Evolutionary conservation across 2,888 invertebrate genomes (phyloP).

Genomic region (Silvanus unidentatus): DNA sequence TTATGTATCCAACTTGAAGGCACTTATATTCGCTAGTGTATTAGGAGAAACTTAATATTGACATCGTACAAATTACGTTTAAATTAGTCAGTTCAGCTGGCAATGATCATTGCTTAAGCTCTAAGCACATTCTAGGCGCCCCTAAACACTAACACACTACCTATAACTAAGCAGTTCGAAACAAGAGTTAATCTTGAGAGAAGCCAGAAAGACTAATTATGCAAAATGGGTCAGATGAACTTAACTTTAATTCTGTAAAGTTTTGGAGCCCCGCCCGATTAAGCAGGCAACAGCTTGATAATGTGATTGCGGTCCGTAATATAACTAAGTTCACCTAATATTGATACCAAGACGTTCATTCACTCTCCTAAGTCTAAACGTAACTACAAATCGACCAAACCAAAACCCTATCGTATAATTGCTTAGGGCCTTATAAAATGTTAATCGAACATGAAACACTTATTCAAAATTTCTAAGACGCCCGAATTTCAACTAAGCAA

Average conservation of each 20-base stretch:
- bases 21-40: no score
- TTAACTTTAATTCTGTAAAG: constrained; percentile 30
- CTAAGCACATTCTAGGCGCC: no score
- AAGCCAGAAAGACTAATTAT: constrained; percentile 33
- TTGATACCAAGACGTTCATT: constrained; percentile 16
- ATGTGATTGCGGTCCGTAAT: constrained; percentile 37
- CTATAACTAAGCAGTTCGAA: constrained; percentile 9
- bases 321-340: constrained; percentile 21
- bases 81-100: constrained; percentile 13
- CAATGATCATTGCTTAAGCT: constrained; percentile 7
- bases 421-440: no score
- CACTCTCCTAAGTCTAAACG: constrained; percentile 9
- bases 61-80: constrained; percentile 13
- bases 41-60: constrained; percentile 4
- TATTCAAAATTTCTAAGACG: no score
- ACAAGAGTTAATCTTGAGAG: constrained; percentile 27
- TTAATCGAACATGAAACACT: no score
- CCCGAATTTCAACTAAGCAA: no score
- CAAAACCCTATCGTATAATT: constrained; percentile 2
- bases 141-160: no score
- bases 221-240: constrained; percentile 36
- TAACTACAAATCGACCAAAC: constrained; percentile 14
- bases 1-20: no score
- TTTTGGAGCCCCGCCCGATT: constrained; percentile 30
- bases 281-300: constrained; percentile 35